Conservation (phyloP, 2,888 invertebrate species). For the Liodrosophila aerea region DNA sequence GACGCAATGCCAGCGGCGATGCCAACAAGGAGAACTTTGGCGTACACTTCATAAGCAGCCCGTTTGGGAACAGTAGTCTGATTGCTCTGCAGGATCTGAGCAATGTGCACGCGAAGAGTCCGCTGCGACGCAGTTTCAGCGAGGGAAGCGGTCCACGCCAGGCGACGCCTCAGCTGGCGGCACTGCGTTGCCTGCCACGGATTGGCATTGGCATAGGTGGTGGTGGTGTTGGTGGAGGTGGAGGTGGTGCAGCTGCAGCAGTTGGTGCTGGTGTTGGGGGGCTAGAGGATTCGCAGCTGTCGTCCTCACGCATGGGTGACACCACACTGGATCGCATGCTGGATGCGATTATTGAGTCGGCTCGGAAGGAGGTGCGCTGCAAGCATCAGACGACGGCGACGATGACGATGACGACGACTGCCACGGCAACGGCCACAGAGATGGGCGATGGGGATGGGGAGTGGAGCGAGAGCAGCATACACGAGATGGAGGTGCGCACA, state of each 20-base stretch:
- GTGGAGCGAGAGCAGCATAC: conserved; percentile 77
- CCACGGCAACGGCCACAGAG: background rate
- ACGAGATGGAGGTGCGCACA: conserved; percentile 82
- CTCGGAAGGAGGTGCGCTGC: conserved; percentile 77
- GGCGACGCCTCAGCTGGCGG: conserved; percentile 50
- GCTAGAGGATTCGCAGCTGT: conserved; percentile 63
- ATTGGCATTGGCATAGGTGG: conserved; percentile 18
- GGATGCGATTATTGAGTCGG: conserved; percentile 82
- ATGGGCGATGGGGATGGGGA: conserved; percentile 35
- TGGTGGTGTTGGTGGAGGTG: background rate
- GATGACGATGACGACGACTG: background rate
- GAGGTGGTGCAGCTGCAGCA: no score
- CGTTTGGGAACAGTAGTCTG: conserved; percentile 76
- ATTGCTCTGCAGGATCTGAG: conserved; percentile 80
- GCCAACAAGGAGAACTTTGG: conserved; percentile 81
- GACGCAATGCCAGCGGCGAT: conserved; percentile 62
- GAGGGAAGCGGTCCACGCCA: conserved; percentile 67
- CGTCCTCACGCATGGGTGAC: conserved; percentile 81
- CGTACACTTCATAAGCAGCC: conserved; percentile 78
- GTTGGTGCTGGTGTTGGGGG: background rate
- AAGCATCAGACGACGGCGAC: conserved; percentile 19
- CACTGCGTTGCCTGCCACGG: conserved; percentile 55
- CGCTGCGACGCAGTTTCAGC: conserved; percentile 67
- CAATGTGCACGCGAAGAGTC: conserved; percentile 79
- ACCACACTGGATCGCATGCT: conserved; percentile 82